phyloP scores from a whole-genome alignment of 2,797 vertebrate genomes.

The Halcyon leucocephala region DNA sequence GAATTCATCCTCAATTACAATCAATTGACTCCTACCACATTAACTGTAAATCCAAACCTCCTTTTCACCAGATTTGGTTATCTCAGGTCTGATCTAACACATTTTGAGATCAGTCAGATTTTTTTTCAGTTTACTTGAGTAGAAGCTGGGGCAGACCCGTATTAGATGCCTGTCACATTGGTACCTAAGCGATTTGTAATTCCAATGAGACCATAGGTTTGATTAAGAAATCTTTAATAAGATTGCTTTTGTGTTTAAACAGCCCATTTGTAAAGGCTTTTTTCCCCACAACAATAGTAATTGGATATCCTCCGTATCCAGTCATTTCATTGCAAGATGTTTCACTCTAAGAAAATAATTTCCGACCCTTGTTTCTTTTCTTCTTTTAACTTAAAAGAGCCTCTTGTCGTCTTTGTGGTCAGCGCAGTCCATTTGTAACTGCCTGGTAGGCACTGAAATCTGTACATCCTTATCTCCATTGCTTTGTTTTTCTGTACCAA shows the following conservation, averaged over 20 bases:
- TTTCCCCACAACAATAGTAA: not conserved
- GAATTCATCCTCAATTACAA: not conserved
- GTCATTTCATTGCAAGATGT: not conserved
- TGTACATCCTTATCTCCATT: not conserved
- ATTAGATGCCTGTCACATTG: not conserved
- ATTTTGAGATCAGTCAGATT: not conserved
- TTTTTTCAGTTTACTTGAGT: not conserved
- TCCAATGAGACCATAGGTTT: not conserved
- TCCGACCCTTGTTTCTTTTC: not conserved
- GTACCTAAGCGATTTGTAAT: not conserved
- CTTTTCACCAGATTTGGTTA: not conserved
- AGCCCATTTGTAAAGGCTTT: not conserved
- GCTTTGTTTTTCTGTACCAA: constrained; percentile 34
- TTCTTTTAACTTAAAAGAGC: constrained; percentile 37
- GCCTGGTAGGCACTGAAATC: not conserved
- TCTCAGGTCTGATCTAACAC: not conserved
- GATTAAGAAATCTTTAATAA: constrained; percentile 20
- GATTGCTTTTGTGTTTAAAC: constrained; percentile 6
- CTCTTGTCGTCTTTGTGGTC: constrained; percentile 18
- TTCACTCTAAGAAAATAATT: constrained; percentile 6
- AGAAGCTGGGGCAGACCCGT: not conserved
- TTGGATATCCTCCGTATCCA: not conserved
- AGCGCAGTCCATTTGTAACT: constrained; percentile 24
- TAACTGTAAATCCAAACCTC: not conserved
- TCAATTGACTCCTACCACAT: not conserved